A percentile compares a stretch with the other conserved stretches of the same genome.
Evolutionary conservation across 92 coral and sea anemone species (phyloP).

Genomic region (Actinernus sp.): DNA sequence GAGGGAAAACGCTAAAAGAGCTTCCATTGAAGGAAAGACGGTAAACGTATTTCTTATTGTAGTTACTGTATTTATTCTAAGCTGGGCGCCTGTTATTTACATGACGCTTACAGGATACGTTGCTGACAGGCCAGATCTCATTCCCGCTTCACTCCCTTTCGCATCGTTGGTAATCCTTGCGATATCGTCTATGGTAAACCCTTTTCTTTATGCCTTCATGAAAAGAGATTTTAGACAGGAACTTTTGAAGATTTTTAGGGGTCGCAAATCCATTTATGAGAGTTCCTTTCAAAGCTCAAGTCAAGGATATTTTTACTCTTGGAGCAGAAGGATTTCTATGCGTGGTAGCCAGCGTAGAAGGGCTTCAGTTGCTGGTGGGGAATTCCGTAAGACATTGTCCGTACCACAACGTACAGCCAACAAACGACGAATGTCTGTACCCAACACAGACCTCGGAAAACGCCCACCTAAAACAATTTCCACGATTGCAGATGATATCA

Average conservation of each 20-base stretch:
- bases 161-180: constrained; percentile 28
- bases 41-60: constrained; percentile 41
- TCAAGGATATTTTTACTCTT: neutral
- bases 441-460: no score
- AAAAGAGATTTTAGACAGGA: constrained; percentile 47
- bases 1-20: constrained; percentile 32
- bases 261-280: neutral
- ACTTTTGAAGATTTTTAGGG: constrained; percentile 5
- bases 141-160: constrained; percentile 29
- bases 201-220: constrained; percentile 55
- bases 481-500: no score
- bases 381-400: neutral
- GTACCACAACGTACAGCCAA: no score
- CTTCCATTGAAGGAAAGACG: constrained; percentile 60
- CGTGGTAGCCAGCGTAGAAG: neutral
- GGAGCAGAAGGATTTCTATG: neutral
- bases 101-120: constrained; percentile 35
- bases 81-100: constrained; percentile 64
- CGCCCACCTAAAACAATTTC: no score
- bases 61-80: constrained; percentile 39
- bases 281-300: neutral
- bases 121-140: constrained; percentile 25
- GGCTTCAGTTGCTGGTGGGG: neutral
- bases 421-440: no score
- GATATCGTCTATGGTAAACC: constrained; percentile 47